Evolutionary conservation across 2,888 invertebrate genomes (phyloP), one percentile per base, ranked within the genome.

Genomic region (Pachycephus smyrnensis): DNA sequence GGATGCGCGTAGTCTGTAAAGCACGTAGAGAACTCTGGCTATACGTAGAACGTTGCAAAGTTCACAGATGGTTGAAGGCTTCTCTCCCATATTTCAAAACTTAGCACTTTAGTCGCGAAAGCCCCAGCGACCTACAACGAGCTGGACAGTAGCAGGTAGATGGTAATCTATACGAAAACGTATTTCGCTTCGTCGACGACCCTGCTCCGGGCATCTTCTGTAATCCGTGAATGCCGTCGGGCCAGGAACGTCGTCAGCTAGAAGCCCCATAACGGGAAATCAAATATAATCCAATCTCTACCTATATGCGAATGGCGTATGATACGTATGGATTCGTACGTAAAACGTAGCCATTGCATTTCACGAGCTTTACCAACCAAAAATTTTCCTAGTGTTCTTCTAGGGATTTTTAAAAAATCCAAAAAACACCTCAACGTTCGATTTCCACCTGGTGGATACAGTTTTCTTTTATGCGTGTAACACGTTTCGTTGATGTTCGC

Each of bases 71-170:
- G 40, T 15, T 55, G 40, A 55, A 15, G 23, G 40, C 40, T 55
- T 55, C 40, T 55, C 40, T 55, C 23, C 73, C 82, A 80, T 88
- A 86, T 88, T 87, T 87, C 85, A 86, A 84, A 87, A 88, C 84
- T 88, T 87, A 82, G 83, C 82, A 86, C 87, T 87, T 86, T 55
- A 55, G 40, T 55, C 15, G 40, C 40, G 15, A 55, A 55, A 85
- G 83, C 81, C 77, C 73, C 82, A 77, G 77, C 69, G 68, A 71
- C 77, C 75, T 68, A 77, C 36, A 73, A 71, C 77, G 79, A 83
- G 79, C 79, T 75, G 83, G 82, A 82, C 82, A 75, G 40, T 55
- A 55, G 40, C 15, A 55, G 40, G 40, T 23, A 55, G 40, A 55
- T 23, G 23, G 4, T 55, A 55, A 55, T 55, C 40, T 55, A 23